A percentile compares a stretch with the other conserved stretches of the same genome.
phyloP scores from a whole-genome alignment of 2,888 invertebrate genomes.

The Rambutsinella grinnellia region DNA sequence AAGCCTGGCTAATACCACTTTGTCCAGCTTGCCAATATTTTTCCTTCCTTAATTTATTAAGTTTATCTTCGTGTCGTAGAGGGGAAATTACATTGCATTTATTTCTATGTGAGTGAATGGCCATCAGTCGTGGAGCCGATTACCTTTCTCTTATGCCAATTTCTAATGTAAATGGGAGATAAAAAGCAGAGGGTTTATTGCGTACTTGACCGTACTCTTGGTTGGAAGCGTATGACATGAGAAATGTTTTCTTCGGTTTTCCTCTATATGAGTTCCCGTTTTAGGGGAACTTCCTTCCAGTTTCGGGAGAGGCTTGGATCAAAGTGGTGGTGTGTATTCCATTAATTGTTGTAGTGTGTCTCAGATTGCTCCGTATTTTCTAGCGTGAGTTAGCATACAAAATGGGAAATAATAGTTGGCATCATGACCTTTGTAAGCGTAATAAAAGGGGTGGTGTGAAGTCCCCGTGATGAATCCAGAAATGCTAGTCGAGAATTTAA shows the following conservation, averaged over 20 bases:
- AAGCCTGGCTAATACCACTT: not conserved
- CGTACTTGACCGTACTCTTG: not conserved
- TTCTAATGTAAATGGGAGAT: slow-evolving; percentile 19
- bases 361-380: not conserved
- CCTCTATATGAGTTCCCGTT: slow-evolving; percentile 22
- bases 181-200: not conserved
- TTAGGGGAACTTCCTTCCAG: slow-evolving; percentile 9
- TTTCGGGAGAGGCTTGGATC: slow-evolving; percentile 10
- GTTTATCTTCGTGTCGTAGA: not conserved
- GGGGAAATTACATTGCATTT: not conserved
- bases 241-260: not conserved
- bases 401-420: too few relatives aligned
- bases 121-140: not conserved
- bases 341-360: not conserved
- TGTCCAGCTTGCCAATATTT: not conserved
- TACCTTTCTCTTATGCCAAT: too few relatives aligned
- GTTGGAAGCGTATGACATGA: not conserved
- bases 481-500: too few relatives aligned
- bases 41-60: not conserved
- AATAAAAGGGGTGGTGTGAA: too few relatives aligned
- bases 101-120: not conserved
- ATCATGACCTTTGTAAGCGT: too few relatives aligned
- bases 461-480: too few relatives aligned
- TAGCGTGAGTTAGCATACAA: too few relatives aligned
- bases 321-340: not conserved